These are phyloP conservation scores for Nymphalis io DNA, from an alignment of 1,140 invertebrate genomes.

Conservation along the genomic window DNA sequence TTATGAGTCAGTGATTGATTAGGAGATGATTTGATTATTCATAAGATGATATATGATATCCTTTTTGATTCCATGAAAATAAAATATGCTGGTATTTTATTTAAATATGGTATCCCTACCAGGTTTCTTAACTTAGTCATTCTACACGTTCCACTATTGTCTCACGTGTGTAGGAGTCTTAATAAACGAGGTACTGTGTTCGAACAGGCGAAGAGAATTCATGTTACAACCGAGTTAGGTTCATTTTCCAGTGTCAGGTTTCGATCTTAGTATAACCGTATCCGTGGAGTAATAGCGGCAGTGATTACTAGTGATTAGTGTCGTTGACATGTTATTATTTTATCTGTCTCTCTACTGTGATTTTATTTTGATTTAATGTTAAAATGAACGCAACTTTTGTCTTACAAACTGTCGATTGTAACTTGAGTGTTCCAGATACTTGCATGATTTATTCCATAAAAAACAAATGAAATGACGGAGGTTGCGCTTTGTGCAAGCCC, in stretches of 20 bases:
- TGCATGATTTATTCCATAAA: too few relatives aligned
- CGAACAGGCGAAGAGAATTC: background rate
- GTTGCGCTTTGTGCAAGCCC: too few relatives aligned
- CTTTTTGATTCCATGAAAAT: too few relatives aligned
- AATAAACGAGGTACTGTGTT: conserved; percentile 30
- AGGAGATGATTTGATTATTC: too few relatives aligned
- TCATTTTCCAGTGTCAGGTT: conserved; percentile 10
- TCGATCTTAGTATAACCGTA: conserved; percentile 11
- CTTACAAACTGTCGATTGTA: background rate
- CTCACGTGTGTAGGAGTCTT: conserved; percentile 60
- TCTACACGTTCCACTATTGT: conserved; percentile 49
- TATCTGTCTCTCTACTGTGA: background rate
- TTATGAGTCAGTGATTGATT: too few relatives aligned
- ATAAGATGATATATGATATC: too few relatives aligned
- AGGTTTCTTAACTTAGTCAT: conserved; percentile 41
- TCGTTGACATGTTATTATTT: conserved; percentile 11
- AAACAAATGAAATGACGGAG: too few relatives aligned
- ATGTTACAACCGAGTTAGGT: conserved; percentile 38
- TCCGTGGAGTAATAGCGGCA: conserved; percentile 9
- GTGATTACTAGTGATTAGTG: conserved; percentile 20
- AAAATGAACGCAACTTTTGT: background rate
- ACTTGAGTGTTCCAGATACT: too few relatives aligned
- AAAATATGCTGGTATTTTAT: background rate
- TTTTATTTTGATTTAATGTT: conserved; percentile 4
- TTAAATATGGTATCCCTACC: conserved; percentile 40